These are phyloP conservation scores for Eurois occulta DNA, from an alignment of 2,888 invertebrate species.

Conservation along the genomic window DNA sequence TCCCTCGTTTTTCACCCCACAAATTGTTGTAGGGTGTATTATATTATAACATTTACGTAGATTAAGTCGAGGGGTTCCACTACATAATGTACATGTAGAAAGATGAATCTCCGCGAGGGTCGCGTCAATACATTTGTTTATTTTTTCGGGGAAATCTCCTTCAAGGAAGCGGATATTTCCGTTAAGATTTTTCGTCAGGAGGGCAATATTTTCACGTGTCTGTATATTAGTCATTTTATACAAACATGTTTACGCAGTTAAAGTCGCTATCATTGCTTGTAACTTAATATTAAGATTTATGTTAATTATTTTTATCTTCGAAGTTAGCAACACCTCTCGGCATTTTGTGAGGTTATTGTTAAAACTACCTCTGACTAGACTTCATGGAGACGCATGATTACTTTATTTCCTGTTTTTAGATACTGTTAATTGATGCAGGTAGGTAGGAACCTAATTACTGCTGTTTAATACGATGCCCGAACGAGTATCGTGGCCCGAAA, in stretches of 20 bases:
- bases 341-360: neutral
- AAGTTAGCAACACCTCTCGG: neutral
- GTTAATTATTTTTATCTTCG: neutral
- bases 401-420: neutral
- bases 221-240: constrained; percentile 16
- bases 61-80: constrained; percentile 58
- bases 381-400: neutral
- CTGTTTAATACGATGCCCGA: no score
- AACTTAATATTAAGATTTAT: neutral
- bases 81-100: constrained; percentile 58
- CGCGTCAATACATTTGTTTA: constrained; percentile 58
- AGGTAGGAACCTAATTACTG: neutral
- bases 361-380: neutral
- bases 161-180: constrained; percentile 38
- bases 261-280: neutral
- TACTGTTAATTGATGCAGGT: neutral
- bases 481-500: no score
- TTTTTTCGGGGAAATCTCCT: constrained; percentile 50
- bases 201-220: constrained; percentile 32
- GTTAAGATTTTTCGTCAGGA: constrained; percentile 22
- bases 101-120: constrained; percentile 61
- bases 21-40: constrained; percentile 60
- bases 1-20: constrained; percentile 40
- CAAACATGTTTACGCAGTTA: neutral
- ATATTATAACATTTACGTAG: constrained; percentile 61